Evolutionary conservation across 2,113 vertebrate species (phyloP).

Genomic region (Eulemur rufifrons): DNA sequence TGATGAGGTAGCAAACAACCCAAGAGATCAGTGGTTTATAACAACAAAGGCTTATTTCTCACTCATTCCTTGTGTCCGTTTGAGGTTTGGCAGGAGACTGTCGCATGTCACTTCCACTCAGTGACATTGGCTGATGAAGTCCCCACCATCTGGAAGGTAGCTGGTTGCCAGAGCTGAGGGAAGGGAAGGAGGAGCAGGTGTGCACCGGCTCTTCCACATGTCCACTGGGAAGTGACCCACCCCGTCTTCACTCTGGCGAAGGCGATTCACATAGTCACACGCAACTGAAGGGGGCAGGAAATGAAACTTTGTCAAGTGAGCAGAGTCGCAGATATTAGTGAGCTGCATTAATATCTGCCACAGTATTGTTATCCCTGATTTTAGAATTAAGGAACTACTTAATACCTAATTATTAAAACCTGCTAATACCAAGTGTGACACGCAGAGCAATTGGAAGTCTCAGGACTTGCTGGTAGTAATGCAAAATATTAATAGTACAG

Average conservation of each 20-base stretch:
- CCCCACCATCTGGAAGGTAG: slow-evolving; percentile 34
- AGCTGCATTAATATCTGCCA: background rate
- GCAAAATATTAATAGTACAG: background rate
- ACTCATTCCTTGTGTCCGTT: background rate
- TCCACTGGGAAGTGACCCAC: background rate
- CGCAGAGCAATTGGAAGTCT: background rate
- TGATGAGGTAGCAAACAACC: background rate
- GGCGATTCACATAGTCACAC: background rate
- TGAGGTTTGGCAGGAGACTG: slow-evolving; percentile 15
- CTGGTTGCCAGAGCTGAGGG: background rate
- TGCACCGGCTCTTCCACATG: background rate
- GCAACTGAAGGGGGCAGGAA: background rate
- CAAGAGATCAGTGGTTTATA: slow-evolving; percentile 18
- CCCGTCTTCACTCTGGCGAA: background rate
- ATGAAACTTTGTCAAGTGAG: background rate
- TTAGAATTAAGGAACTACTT: background rate
- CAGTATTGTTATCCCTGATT: background rate
- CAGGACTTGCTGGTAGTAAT: background rate
- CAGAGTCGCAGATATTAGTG: background rate
- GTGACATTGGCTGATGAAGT: slow-evolving; percentile 19
- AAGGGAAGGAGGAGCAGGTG: background rate
- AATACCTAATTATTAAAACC: background rate
- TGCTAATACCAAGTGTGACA: background rate
- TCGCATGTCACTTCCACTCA: slow-evolving; percentile 4
- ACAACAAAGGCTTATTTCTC: slow-evolving; percentile 42